Conservation (phyloP, 2,797 vertebrate genomes). For the Clamator glandarius region DNA sequence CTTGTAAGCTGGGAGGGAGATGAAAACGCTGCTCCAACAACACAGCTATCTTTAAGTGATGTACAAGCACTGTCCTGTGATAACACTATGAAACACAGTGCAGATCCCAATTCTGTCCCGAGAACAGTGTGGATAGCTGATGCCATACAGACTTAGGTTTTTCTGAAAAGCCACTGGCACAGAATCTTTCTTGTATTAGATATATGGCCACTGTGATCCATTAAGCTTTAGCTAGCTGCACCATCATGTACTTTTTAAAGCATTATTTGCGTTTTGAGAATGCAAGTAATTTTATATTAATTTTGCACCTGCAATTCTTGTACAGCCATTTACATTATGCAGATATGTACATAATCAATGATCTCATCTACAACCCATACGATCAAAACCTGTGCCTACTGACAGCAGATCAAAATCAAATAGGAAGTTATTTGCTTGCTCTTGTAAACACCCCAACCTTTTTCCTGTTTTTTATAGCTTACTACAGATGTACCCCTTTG, state of each 20-base stretch:
- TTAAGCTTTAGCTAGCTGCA: background rate
- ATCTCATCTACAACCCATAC: background rate
- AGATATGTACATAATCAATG: background rate
- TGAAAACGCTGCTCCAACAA: background rate
- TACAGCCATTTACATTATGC: background rate
- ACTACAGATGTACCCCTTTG: background rate
- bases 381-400: background rate
- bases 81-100: background rate
- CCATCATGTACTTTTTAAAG: background rate
- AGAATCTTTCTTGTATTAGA: background rate
- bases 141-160: background rate
- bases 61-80: background rate
- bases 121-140: background rate
- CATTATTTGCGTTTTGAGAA: background rate
- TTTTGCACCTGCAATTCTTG: background rate
- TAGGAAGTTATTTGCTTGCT: background rate
- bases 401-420: background rate
- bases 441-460: background rate
- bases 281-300: background rate
- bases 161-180: background rate
- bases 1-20: background rate
- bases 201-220: accelerated
- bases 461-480: background rate
- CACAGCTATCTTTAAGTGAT: background rate
- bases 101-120: background rate